Percentiles rank a stretch among this genome's conserved stretches.
These are phyloP conservation scores for Laticauda colubrina DNA, from an alignment of 2,113 vertebrate genomes.

Conservation along the genomic window DNA sequence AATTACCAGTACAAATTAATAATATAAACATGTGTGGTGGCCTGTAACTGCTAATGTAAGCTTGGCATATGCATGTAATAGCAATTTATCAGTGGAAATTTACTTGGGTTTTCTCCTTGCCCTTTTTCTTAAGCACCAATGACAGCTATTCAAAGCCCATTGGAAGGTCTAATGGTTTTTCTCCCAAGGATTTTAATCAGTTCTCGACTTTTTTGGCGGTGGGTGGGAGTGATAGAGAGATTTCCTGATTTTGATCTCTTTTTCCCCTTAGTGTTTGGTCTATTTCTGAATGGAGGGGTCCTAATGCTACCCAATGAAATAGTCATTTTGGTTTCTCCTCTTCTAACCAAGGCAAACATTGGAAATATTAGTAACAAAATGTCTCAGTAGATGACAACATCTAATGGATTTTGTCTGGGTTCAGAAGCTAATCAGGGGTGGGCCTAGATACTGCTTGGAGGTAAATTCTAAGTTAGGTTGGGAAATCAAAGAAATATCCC, in stretches of 20 bases:
- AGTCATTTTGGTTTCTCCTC: neutral
- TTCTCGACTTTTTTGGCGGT: neutral
- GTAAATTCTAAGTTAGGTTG: neutral
- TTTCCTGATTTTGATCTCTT: neutral
- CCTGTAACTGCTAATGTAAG: neutral
- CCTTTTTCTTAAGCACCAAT: neutral
- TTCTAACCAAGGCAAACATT: neutral
- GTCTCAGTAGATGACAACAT: neutral
- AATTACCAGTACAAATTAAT: neutral
- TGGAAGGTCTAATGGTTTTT: neutral
- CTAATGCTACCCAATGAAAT: neutral
- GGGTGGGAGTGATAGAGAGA: neutral
- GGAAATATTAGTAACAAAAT: neutral
- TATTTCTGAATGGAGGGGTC: neutral
- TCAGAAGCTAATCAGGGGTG: neutral
- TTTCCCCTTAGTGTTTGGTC: neutral
- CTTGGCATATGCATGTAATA: rapidly evolving
- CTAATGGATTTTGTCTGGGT: neutral
- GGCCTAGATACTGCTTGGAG: neutral
- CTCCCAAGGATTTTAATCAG: neutral
- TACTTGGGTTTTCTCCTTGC: neutral
- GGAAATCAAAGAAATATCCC: neutral
- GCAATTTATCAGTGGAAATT: neutral
- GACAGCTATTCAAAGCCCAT: neutral
- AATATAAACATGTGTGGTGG: rapidly evolving